A percentile compares a stretch with the other conserved stretches of the same genome.
phyloP scores from a whole-genome alignment of 1,140 invertebrate species.

The Paraescarpia echinospica region DNA sequence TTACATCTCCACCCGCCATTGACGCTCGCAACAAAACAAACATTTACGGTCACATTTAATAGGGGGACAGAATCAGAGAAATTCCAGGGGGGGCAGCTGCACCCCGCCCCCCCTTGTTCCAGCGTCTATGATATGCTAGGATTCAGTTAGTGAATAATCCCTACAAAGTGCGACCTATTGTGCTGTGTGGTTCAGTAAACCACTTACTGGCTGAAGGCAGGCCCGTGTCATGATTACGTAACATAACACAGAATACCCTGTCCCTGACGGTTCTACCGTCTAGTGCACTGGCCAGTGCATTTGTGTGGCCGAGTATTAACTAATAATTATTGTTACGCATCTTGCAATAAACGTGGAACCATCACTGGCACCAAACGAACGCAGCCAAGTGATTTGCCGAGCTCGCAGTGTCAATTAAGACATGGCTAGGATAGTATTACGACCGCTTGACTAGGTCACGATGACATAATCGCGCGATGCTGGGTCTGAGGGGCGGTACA shows the following conservation, averaged over 20 bases:
- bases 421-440: neutral
- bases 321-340: neutral
- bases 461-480: neutral
- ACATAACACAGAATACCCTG: neutral
- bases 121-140: too few relatives aligned
- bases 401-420: neutral
- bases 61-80: too few relatives aligned
- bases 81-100: too few relatives aligned
- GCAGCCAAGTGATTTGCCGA: neutral
- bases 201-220: too few relatives aligned
- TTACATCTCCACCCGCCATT: too few relatives aligned
- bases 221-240: neutral
- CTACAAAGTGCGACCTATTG: neutral
- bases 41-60: too few relatives aligned
- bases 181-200: neutral
- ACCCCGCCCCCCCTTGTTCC: too few relatives aligned
- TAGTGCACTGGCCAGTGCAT: neutral
- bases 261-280: neutral
- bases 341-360: neutral
- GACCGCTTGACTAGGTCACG: neutral
- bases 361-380: neutral
- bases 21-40: too few relatives aligned
- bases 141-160: too few relatives aligned
- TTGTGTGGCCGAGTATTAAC: neutral
- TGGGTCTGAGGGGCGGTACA: neutral